Conservation (phyloP, 2,797 vertebrate genomes). For the Valencia hispanica region DNA sequence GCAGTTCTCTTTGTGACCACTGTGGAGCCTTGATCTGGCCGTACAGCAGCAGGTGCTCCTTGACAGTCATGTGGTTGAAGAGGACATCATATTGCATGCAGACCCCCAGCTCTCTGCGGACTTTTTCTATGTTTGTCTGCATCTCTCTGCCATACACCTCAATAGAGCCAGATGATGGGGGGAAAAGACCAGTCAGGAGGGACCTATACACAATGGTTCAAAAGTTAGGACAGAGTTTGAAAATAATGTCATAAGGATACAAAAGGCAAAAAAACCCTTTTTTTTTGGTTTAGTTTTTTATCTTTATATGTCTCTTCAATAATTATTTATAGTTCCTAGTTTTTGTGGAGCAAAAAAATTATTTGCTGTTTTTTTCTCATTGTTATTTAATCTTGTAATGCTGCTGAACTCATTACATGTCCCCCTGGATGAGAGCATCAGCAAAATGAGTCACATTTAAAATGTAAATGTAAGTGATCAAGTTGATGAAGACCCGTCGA, state of each 20-base stretch:
- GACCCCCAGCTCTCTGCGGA: conserved; percentile 90
- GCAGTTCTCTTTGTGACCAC: conserved; percentile 85
- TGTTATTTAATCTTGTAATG: conserved; percentile 25
- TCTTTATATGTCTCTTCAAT: conserved; percentile 12
- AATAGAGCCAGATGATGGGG: conserved; percentile 87
- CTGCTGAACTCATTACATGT: conserved; percentile 34
- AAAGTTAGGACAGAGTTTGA: not conserved
- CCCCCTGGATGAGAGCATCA: conserved; percentile 46
- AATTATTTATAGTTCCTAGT: conserved; percentile 16
- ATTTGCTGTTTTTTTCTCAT: conserved; percentile 20
- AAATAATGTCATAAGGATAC: not conserved
- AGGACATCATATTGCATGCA: conserved; percentile 98
- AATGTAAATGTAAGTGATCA: conserved; percentile 63
- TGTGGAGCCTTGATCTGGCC: conserved; percentile 94
- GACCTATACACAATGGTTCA: conserved; percentile 81
- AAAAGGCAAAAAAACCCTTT: not conserved
- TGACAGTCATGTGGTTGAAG: conserved; percentile 92
- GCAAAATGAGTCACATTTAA: conserved; percentile 58
- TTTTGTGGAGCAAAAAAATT: not conserved
- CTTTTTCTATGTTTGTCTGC: conserved; percentile 79
- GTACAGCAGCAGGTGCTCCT: conserved; percentile 93
- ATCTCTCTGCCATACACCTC: conserved; percentile 92
- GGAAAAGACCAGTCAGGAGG: conserved; percentile 92
- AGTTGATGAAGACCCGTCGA: conserved; percentile 55
- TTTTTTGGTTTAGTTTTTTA: not conserved